These are phyloP conservation scores for Danionella dracula DNA, from an alignment of 2,797 vertebrate genomes.

Conservation along the genomic window DNA sequence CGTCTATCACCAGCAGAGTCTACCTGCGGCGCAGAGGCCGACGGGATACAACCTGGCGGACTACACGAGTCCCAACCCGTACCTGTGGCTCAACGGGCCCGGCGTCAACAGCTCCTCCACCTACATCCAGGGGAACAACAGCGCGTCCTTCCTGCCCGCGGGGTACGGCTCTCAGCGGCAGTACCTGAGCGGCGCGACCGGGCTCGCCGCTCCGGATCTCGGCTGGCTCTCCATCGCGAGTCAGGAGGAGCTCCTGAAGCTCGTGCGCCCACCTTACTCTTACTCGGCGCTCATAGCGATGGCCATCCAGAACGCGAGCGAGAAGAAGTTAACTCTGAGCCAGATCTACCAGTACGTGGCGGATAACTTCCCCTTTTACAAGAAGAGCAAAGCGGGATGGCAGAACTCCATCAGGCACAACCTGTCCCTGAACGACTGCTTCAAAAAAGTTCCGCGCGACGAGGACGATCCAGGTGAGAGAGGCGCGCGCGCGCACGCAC, in stretches of 20 bases:
- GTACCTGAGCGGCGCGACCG: slow-evolving; percentile 67
- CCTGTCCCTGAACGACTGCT: slow-evolving; percentile 90
- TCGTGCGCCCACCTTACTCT: slow-evolving; percentile 94
- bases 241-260: slow-evolving; percentile 91
- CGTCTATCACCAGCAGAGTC: slow-evolving; percentile 77
- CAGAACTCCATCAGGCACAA: slow-evolving; percentile 96
- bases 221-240: slow-evolving; percentile 90
- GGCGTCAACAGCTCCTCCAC: slow-evolving; percentile 73
- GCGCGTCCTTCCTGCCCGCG: slow-evolving; percentile 73
- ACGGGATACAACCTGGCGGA: slow-evolving; percentile 80
- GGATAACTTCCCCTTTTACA: slow-evolving; percentile 95
- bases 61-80: slow-evolving; percentile 79
- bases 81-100: slow-evolving; percentile 85
- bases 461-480: slow-evolving; percentile 91
- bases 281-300: slow-evolving; percentile 98
- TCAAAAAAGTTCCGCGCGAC: slow-evolving; percentile 92
- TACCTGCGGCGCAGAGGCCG: slow-evolving; percentile 69
- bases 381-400: slow-evolving; percentile 96
- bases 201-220: slow-evolving; percentile 78
- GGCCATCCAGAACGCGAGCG: slow-evolving; percentile 94
- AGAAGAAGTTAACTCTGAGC: slow-evolving; percentile 90
- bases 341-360: slow-evolving; percentile 97
- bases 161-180: slow-evolving; percentile 76
- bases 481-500: background rate
- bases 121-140: slow-evolving; percentile 76